These are phyloP conservation scores for Varroa destructor DNA, from an alignment of 1,140 invertebrate genomes.

Conservation along the genomic window DNA sequence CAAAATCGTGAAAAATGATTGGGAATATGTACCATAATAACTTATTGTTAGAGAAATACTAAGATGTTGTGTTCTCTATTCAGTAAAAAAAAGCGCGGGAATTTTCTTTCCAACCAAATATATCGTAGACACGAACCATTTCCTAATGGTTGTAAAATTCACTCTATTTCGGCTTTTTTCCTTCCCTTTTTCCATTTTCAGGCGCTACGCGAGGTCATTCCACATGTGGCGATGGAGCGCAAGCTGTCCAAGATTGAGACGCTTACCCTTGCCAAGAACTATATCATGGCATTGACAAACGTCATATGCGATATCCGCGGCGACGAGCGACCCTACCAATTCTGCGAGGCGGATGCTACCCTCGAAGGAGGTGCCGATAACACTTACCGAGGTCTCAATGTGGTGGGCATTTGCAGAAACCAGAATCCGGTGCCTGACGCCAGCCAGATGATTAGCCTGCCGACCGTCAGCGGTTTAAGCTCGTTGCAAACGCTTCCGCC, in stretches of 20 bases:
- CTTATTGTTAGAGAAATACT: too few relatives aligned
- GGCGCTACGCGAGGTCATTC: slow-evolving; percentile 68
- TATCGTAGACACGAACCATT: too few relatives aligned
- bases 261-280: slow-evolving; percentile 73
- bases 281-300: slow-evolving; percentile 75
- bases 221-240: slow-evolving; percentile 67
- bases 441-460: slow-evolving; percentile 27
- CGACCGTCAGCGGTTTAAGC: not conserved
- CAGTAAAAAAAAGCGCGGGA: too few relatives aligned
- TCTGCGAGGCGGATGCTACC: slow-evolving; percentile 28
- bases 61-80: too few relatives aligned
- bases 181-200: slow-evolving; percentile 41
- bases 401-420: slow-evolving; percentile 11
- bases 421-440: slow-evolving; percentile 22
- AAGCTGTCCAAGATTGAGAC: slow-evolving; percentile 73
- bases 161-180: not conserved
- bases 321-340: slow-evolving; percentile 50
- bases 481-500: not conserved
- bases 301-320: slow-evolving; percentile 66
- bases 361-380: not conserved
- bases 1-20: too few relatives aligned
- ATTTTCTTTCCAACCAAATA: too few relatives aligned
- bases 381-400: slow-evolving; percentile 8
- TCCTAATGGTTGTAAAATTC: too few relatives aligned
- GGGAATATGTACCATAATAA: too few relatives aligned